Conservation (phyloP, 2,888 invertebrate species). For the Thalpophila matura region DNA sequence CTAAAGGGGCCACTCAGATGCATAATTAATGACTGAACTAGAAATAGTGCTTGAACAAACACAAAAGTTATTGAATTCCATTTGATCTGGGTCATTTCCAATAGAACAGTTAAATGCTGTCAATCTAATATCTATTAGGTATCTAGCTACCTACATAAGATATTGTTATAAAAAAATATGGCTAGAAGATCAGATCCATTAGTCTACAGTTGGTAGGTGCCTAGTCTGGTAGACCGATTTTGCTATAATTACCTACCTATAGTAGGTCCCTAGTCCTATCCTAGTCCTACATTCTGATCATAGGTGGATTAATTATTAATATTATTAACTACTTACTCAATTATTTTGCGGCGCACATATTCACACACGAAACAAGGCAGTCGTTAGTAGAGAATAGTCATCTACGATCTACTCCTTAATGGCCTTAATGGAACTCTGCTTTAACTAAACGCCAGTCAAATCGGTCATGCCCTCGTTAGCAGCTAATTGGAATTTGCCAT, state of each 20-base stretch:
- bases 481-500: constrained; percentile 31
- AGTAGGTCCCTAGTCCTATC: no score
- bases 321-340: no score
- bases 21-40: constrained; percentile 13
- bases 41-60: neutral
- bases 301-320: no score
- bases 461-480: constrained; percentile 38
- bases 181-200: no score
- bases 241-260: no score
- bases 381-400: neutral
- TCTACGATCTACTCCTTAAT: neutral
- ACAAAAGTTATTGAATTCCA: neutral
- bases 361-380: neutral
- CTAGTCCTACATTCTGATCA: no score
- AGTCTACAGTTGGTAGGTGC: no score
- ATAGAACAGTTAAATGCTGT: no score
- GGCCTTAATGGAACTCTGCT: constrained; percentile 6
- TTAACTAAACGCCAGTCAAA: constrained; percentile 25
- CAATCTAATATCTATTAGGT: no score
- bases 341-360: no score
- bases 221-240: no score
- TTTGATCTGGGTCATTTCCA: neutral
- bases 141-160: neutral
- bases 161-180: no score
- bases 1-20: constrained; percentile 5